phyloP scores from a whole-genome alignment of 2,797 vertebrate genomes.

The Menidia menidia region DNA sequence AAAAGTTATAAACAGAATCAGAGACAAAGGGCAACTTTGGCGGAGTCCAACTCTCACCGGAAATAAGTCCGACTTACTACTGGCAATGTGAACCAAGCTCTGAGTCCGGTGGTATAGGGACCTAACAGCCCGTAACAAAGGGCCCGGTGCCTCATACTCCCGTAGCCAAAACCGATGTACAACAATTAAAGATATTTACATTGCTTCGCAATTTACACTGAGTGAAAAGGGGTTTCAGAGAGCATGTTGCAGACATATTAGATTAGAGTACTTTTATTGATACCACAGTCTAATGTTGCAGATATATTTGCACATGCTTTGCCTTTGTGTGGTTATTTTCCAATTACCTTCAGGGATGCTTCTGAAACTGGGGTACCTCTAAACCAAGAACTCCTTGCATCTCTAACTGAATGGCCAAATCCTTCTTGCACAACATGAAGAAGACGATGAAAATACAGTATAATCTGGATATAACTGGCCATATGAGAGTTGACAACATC shows the following conservation, averaged over 20 bases:
- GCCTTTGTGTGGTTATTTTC: neutral
- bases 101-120: too few species aligned
- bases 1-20: too few species aligned
- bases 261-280: neutral
- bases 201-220: neutral
- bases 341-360: neutral
- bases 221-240: slow-evolving; percentile 4
- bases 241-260: neutral
- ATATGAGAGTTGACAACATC: too few species aligned
- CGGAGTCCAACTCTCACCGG: too few species aligned
- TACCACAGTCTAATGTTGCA: neutral
- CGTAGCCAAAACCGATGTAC: too few species aligned
- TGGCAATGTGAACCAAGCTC: too few species aligned
- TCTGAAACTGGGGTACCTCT: neutral
- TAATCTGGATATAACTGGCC: too few species aligned
- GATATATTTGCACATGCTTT: neutral
- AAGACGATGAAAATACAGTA: neutral
- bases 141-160: too few species aligned
- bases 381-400: neutral
- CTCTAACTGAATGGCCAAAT: neutral
- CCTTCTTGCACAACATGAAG: neutral
- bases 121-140: too few species aligned
- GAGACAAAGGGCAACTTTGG: too few species aligned
- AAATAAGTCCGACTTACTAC: too few species aligned
- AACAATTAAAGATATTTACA: too few species aligned